Base-by-base conservation (phyloP, 1,140 invertebrate genomes). In the Psilanteris sp. region DNA sequence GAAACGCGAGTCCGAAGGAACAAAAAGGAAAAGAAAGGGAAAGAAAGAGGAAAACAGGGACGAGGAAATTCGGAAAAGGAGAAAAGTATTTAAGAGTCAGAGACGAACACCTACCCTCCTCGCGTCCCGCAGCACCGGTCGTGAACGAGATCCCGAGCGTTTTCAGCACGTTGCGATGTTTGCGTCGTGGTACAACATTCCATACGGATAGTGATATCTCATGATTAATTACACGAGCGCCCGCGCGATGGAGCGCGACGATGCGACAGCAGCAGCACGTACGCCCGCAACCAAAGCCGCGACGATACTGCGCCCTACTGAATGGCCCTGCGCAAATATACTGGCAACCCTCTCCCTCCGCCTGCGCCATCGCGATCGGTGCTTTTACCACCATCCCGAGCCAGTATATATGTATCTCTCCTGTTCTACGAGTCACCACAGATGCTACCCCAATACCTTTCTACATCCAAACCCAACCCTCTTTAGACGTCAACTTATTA, bases 321-420 rank as follows among this genome's bases (percentile, higher is more conserved):
- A 83, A 79, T 83, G 78, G 81, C 85, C 83, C 81, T 87, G 87
- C 86, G 85, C 87, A 88, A 88, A 86, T 88, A 88, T 88, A 88
- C 87, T 85, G 72, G 78, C 79, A 81, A 83, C 83, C 82, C 86
- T 85, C 83, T 85, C 74, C 79, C 78, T 66, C 76, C 80, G 31
- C 67, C 62, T 43, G 67, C 78, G 32, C 71, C 72, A 62, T 71
- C 68, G 52, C 77, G 75, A 50, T 52, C 74, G 55, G 44, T 79
- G 75, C 84, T 81, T 79, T 72, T 74, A 55, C 64, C 71, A 57
- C 73, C 74, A 75, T 70, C 74, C 46, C 34, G 27, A 18, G 43
- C 22, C 15, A 43, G 57, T 64, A 26, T 67, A 50, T 75, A 52
- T 62, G 37, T 61, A 59, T 68, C 39, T 62, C 50, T 50, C 50